Percentiles rank a stretch among this genome's conserved stretches.
Evolutionary conservation across 2,113 vertebrate genomes (phyloP).

Genomic region (Fregata magnificens): DNA sequence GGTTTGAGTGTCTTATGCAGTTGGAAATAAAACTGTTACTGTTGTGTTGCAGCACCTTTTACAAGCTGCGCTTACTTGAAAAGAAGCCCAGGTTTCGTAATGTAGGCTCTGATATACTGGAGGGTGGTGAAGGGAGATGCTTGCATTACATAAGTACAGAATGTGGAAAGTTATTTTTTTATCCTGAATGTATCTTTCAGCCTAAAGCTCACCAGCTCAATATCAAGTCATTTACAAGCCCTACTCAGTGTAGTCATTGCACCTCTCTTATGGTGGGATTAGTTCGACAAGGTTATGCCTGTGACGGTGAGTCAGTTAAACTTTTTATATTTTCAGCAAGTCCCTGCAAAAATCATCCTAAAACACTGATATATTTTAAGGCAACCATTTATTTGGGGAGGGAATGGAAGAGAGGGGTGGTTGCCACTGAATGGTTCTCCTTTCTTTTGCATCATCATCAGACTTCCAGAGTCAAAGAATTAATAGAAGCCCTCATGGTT

Average conservation of each 20-base stretch:
- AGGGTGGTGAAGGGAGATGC: background rate
- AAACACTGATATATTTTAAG: background rate
- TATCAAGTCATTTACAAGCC: constrained; percentile 94
- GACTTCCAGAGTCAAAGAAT: background rate
- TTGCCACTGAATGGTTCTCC: background rate
- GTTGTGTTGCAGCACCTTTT: background rate
- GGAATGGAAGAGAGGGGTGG: background rate
- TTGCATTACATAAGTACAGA: background rate
- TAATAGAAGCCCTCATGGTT: background rate
- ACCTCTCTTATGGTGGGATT: constrained; percentile 97
- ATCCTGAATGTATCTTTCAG: constrained; percentile 71
- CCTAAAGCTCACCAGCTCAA: constrained; percentile 94
- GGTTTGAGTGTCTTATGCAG: background rate
- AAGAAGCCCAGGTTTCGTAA: background rate
- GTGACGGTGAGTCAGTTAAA: constrained; percentile 84
- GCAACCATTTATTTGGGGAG: background rate
- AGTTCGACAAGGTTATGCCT: constrained; percentile 91
- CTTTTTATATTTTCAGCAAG: background rate
- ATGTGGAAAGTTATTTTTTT: background rate
- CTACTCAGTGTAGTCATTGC: constrained; percentile 94
- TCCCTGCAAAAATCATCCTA: background rate
- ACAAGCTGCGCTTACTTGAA: background rate
- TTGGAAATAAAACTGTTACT: background rate
- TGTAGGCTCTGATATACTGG: background rate
- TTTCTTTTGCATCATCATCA: background rate